Conservation (phyloP, 2,888 invertebrate species). For the Pachydiplax longipennis region DNA sequence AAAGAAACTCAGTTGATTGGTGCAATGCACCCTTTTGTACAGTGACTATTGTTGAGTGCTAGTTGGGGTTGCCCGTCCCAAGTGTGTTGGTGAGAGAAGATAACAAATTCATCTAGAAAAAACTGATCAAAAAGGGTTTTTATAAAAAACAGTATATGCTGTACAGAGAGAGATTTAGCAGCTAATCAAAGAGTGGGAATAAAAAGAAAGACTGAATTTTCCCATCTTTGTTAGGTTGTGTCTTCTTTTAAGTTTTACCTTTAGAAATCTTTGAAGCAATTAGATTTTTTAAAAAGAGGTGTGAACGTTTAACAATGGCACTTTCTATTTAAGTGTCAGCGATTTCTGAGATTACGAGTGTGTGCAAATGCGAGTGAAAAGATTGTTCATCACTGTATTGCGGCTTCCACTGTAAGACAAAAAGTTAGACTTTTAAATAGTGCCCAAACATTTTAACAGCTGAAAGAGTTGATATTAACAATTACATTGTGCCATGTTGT, state of each 20-base stretch:
- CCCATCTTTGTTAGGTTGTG: slow-evolving; percentile 34
- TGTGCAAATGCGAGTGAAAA: slow-evolving; percentile 17
- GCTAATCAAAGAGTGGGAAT: slow-evolving; percentile 36
- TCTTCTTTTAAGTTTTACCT: slow-evolving; percentile 33
- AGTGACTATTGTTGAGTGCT: slow-evolving; percentile 39
- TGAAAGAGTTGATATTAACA: slow-evolving; percentile 38
- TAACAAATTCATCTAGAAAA: slow-evolving; percentile 22
- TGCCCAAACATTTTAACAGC: slow-evolving; percentile 42
- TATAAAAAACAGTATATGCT: slow-evolving; percentile 17
- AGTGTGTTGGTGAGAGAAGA: slow-evolving; percentile 34
- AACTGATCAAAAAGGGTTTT: slow-evolving; percentile 8
- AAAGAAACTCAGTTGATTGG: neutral
- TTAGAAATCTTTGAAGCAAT: slow-evolving; percentile 37
- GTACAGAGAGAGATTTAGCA: slow-evolving; percentile 40
- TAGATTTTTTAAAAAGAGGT: slow-evolving; percentile 40
- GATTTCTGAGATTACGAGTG: neutral
- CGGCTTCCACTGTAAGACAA: slow-evolving; percentile 33
- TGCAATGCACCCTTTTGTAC: slow-evolving; percentile 23
- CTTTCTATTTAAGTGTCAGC: slow-evolving; percentile 36
- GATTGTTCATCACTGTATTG: slow-evolving; percentile 39
- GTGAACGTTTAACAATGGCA: slow-evolving; percentile 29
- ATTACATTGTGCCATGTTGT: slow-evolving; percentile 43
- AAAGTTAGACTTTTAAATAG: slow-evolving; percentile 38
- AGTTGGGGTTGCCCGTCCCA: neutral
- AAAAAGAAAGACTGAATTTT: neutral